Percentiles rank a stretch among this genome's conserved stretches.
These are phyloP conservation scores for Dendrolimus houi DNA, from an alignment of 2,888 invertebrate genomes.

Conservation along the genomic window DNA sequence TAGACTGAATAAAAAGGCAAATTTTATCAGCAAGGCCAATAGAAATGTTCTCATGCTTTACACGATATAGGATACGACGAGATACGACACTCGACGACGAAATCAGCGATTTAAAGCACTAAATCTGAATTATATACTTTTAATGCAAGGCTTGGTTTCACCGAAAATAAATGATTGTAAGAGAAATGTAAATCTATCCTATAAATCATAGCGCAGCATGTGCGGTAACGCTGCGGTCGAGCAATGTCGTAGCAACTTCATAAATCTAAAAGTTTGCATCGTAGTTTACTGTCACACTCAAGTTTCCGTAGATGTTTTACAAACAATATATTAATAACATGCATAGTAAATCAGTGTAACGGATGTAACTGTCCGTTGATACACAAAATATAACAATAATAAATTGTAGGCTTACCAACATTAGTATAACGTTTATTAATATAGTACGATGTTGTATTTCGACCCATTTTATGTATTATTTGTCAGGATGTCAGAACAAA, in stretches of 20 bases:
- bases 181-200: slow-evolving; percentile 12
- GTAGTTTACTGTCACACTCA: slow-evolving; percentile 42
- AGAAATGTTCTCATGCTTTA: no score
- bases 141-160: no score
- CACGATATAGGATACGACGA: no score
- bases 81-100: no score
- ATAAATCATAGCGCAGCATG: slow-evolving; percentile 39
- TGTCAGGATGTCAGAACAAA: neutral
- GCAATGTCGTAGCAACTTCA: slow-evolving; percentile 33
- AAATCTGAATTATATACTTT: no score
- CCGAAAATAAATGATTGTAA: no score
- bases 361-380: neutral
- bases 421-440: no score
- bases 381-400: neutral
- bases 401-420: neutral
- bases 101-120: no score
- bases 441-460: neutral
- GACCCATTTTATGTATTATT: neutral
- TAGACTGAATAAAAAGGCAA: no score
- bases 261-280: slow-evolving; percentile 53
- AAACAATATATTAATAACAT: slow-evolving; percentile 6
- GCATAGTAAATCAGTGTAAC: neutral
- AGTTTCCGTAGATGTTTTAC: slow-evolving; percentile 38
- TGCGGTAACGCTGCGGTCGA: slow-evolving; percentile 25
- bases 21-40: no score